These are phyloP conservation scores for Apostichopus californicus DNA, from an alignment of 35 echinoderm and acorn worm species.

Conservation along the genomic window DNA sequence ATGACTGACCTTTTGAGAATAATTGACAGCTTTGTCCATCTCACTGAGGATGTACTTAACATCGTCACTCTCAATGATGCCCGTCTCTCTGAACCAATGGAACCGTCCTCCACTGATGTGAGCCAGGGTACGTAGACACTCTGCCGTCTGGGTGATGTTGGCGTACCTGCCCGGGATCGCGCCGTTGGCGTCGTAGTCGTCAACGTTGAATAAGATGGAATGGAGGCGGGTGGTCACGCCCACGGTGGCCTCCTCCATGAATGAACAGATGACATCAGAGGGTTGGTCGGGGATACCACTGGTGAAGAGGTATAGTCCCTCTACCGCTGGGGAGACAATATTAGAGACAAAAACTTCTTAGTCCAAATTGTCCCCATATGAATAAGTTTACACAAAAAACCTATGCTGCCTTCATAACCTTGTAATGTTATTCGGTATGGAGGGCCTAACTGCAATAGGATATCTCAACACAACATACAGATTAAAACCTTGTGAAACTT, in stretches of 20 bases:
- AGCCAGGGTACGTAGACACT: constrained; percentile 90
- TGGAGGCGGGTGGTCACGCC: constrained; percentile 79
- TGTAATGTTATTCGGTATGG: too few relatives aligned
- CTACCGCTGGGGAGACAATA: constrained; percentile 63
- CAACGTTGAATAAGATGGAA: constrained; percentile 93
- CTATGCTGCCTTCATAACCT: too few relatives aligned
- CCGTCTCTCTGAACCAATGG: constrained; percentile 97
- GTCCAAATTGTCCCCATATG: too few relatives aligned
- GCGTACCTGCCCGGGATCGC: constrained; percentile 96
- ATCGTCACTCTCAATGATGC: constrained; percentile 98
- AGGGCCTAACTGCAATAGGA: too few relatives aligned
- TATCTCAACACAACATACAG: too few relatives aligned
- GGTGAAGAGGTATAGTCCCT: constrained; percentile 94
- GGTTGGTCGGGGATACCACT: constrained; percentile 97
- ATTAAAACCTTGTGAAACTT: too few relatives aligned
- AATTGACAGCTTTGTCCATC: constrained; percentile 99
- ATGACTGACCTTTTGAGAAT: constrained; percentile 90
- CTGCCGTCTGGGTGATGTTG: constrained; percentile 94
- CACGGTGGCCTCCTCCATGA: constrained; percentile 85
- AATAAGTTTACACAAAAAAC: too few relatives aligned
- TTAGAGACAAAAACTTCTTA: not conserved
- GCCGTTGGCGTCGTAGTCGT: constrained; percentile 91
- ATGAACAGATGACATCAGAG: constrained; percentile 94
- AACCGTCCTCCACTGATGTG: constrained; percentile 93
- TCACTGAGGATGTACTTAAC: constrained; percentile 85